A percentile compares a stretch with the other conserved stretches of the same genome.
phyloP scores from a whole-genome alignment of 2,888 invertebrate genomes.

The Tanytarsus gracilentus region DNA sequence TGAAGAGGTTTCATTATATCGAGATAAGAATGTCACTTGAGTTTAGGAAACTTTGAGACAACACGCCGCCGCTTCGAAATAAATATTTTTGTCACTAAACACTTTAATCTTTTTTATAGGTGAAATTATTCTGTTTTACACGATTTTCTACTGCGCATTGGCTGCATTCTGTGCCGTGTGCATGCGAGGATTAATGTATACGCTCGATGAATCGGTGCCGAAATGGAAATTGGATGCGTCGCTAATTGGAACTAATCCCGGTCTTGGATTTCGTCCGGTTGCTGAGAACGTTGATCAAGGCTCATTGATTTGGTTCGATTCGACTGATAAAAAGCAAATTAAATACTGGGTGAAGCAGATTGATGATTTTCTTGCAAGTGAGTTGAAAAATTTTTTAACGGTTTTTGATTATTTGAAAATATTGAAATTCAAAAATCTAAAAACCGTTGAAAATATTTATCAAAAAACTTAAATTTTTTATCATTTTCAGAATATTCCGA shows the following conservation, averaged over 20 bases:
- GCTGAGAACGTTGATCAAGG: constrained; percentile 48
- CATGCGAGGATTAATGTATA: constrained; percentile 69
- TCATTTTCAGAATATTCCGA: constrained; percentile 29
- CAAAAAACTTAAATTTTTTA: neutral
- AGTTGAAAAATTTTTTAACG: constrained; percentile 34
- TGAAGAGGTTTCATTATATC: no score
- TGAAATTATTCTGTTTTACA: constrained; percentile 74
- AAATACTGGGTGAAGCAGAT: constrained; percentile 49
- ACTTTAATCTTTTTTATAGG: constrained; percentile 50
- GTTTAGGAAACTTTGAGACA: no score
- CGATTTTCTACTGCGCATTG: constrained; percentile 75
- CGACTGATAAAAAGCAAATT: constrained; percentile 46
- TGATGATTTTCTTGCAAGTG: constrained; percentile 51
- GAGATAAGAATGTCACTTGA: no score
- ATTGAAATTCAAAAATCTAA: no score
- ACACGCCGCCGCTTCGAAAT: no score
- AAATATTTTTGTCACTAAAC: no score
- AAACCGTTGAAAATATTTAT: neutral
- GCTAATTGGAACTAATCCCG: constrained; percentile 60
- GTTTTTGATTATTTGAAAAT: neutral
- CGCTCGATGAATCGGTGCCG: constrained; percentile 60
- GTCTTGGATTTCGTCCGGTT: constrained; percentile 57
- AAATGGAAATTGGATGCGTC: constrained; percentile 66
- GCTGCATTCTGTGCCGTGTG: constrained; percentile 78
- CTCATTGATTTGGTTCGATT: constrained; percentile 52